Conservation (phyloP, 1,140 invertebrate genomes). For the Sitobion miscanthi region DNA sequence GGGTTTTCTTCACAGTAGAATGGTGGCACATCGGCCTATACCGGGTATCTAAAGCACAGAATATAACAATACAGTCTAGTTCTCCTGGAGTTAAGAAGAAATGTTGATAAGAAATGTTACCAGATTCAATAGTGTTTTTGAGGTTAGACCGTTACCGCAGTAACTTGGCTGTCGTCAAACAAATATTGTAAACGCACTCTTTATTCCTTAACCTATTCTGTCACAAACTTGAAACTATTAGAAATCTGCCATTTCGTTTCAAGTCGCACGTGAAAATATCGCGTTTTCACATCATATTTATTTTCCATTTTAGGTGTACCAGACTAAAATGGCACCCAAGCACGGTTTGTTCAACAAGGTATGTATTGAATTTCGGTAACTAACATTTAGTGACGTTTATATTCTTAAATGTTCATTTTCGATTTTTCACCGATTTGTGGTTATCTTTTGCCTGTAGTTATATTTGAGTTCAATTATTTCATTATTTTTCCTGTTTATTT, state of each 20-base stretch:
- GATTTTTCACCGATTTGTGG: conserved; percentile 15
- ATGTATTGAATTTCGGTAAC: not conserved
- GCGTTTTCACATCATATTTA: not conserved
- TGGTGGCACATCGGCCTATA: too few relatives aligned
- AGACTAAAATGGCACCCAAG: conserved; percentile 31
- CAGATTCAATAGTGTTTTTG: not conserved
- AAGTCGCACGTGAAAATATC: not conserved
- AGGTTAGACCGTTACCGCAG: not conserved
- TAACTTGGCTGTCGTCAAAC: not conserved
- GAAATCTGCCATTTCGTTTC: not conserved
- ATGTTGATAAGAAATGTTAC: too few relatives aligned
- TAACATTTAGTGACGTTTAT: not conserved
- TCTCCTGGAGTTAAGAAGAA: too few relatives aligned
- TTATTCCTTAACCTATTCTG: not conserved
- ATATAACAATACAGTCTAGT: too few relatives aligned
- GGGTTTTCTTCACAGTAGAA: not conserved
- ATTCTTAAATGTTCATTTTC: not conserved
- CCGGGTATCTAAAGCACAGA: too few relatives aligned
- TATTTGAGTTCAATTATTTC: not conserved
- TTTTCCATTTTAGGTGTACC: not conserved
- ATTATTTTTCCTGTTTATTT: not conserved
- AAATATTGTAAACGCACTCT: not conserved
- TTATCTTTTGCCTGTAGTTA: not conserved
- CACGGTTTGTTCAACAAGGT: conserved; percentile 52
- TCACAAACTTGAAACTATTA: not conserved